These are phyloP conservation scores for Heteromormyrus szaboi DNA, from an alignment of 2,797 vertebrate genomes.

Conservation along the genomic window DNA sequence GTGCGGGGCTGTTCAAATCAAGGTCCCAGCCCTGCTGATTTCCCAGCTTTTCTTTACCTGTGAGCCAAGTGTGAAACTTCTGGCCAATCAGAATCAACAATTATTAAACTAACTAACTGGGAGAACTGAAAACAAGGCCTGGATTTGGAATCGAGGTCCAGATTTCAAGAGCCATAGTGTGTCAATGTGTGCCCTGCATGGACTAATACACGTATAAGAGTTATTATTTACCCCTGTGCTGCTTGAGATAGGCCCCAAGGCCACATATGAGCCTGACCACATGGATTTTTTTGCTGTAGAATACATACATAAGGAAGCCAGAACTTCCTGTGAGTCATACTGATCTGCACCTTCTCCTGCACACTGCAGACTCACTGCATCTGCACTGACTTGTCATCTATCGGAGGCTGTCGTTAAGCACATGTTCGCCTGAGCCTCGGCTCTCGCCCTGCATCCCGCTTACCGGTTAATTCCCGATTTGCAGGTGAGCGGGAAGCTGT, in stretches of 20 bases:
- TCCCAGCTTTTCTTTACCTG: background rate
- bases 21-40: background rate
- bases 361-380: background rate
- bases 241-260: background rate
- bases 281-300: background rate
- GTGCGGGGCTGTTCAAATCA: background rate
- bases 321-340: background rate
- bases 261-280: background rate
- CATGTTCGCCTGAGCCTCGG: background rate
- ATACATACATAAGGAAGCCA: background rate
- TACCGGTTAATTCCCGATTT: constrained; percentile 81
- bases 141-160: background rate
- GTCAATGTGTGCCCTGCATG: background rate
- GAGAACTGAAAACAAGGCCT: background rate
- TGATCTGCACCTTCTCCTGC: background rate
- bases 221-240: background rate
- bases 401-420: background rate
- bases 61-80: background rate
- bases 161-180: background rate
- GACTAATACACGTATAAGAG: background rate
- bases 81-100: background rate
- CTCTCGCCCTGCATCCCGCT: background rate
- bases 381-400: background rate
- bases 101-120: background rate
- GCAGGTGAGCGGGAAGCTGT: constrained; percentile 75